Conservation (phyloP, 2,113 vertebrate genomes). For the Acinonyx jubatus region DNA sequence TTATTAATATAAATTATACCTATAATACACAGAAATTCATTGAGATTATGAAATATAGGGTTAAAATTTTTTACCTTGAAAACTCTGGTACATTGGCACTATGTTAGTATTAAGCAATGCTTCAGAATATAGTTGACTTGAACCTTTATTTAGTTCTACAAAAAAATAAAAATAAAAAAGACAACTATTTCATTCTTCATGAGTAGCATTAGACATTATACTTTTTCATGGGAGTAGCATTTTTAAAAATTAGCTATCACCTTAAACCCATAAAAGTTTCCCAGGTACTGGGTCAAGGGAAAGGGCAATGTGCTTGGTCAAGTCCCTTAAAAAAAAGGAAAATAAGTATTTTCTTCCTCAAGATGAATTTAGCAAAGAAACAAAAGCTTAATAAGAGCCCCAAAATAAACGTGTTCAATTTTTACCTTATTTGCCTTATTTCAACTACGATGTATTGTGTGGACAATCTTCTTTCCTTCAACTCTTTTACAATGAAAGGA, state of each 20-base stretch:
- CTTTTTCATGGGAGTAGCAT: neutral
- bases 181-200: neutral
- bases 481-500: neutral
- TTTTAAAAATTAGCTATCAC: constrained; percentile 11
- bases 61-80: constrained; percentile 85
- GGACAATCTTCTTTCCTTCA: neutral
- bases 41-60: neutral
- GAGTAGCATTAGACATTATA: constrained; percentile 42
- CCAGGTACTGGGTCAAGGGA: neutral
- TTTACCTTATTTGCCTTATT: neutral
- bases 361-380: neutral
- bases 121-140: constrained; percentile 78
- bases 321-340: neutral
- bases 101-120: constrained; percentile 86
- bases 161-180: constrained; percentile 31
- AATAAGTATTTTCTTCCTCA: neutral
- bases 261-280: neutral
- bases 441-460: neutral
- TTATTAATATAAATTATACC: constrained; percentile 1
- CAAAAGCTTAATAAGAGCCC: neutral
- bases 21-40: neutral
- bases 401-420: neutral
- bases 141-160: constrained; percentile 81
- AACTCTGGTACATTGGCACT: constrained; percentile 89
- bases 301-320: neutral